phyloP scores from a whole-genome alignment of 2,797 vertebrate genomes.

The Acanthurus lineatus region DNA sequence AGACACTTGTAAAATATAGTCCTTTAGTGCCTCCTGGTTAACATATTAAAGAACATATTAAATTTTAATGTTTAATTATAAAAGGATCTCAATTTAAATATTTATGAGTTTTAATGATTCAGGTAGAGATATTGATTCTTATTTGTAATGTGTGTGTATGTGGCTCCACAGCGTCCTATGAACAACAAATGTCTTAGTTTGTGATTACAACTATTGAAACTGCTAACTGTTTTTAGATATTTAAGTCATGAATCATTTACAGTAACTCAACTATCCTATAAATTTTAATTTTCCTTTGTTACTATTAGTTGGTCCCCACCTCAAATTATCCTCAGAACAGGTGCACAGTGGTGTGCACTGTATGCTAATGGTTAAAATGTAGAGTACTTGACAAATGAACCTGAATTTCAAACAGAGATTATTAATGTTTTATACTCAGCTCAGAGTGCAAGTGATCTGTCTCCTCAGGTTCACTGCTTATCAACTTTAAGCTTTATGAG shows the following conservation, averaged over 20 bases:
- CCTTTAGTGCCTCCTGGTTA: slow-evolving; percentile 76
- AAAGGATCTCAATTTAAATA: slow-evolving; percentile 80
- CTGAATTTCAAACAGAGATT: slow-evolving; percentile 61
- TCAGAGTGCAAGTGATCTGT: slow-evolving; percentile 36
- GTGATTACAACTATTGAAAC: neutral
- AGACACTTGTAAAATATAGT: slow-evolving; percentile 73
- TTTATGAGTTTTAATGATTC: slow-evolving; percentile 78
- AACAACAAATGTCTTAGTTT: slow-evolving; percentile 48
- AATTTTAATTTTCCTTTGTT: neutral
- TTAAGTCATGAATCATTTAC: slow-evolving; percentile 1
- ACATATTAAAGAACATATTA: slow-evolving; percentile 81
- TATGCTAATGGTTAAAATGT: slow-evolving; percentile 49
- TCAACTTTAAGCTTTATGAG: neutral
- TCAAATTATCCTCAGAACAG: slow-evolving; percentile 1
- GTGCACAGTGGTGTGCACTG: slow-evolving; percentile 3
- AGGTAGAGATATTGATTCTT: slow-evolving; percentile 63
- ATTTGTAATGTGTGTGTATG: slow-evolving; percentile 52
- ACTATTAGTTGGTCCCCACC: neutral
- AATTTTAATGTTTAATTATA: slow-evolving; percentile 87
- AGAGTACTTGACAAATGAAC: slow-evolving; percentile 61
- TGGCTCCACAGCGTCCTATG: slow-evolving; percentile 30
- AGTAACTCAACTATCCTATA: neutral
- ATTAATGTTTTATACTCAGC: slow-evolving; percentile 63
- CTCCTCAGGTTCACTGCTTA: neutral
- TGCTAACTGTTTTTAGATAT: neutral